Evolutionary conservation across 2,113 vertebrate species (phyloP).

Genomic region (Xenopus borealis): DNA sequence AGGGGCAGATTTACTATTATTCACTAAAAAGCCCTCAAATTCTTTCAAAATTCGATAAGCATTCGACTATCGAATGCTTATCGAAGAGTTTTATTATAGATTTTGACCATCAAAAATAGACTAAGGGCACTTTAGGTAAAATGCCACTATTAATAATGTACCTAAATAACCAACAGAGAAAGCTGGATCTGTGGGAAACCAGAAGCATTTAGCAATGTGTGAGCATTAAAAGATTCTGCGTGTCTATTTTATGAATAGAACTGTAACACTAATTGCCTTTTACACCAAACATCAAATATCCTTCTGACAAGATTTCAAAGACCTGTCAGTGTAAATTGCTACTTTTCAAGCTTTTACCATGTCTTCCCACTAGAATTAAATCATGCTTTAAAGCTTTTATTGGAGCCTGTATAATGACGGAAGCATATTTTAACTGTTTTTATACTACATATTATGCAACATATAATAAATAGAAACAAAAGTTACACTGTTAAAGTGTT

Average conservation of each 20-base stretch:
- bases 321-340: slow-evolving; percentile 30
- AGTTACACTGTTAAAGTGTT: too few species aligned
- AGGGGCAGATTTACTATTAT: too few species aligned
- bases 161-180: not conserved
- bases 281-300: slow-evolving; percentile 21
- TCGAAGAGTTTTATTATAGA: too few species aligned
- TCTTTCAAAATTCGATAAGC: too few species aligned
- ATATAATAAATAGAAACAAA: too few species aligned
- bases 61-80: too few species aligned
- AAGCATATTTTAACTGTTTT: too few species aligned
- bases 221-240: not conserved
- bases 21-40: too few species aligned
- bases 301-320: slow-evolving; percentile 29
- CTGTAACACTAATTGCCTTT: slow-evolving; percentile 17
- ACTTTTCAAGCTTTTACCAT: slow-evolving; percentile 22
- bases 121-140: too few species aligned
- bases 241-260: slow-evolving; percentile 1
- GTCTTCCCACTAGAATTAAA: slow-evolving; percentile 21
- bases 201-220: not conserved
- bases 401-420: too few species aligned
- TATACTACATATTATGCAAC: too few species aligned
- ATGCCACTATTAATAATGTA: not conserved
- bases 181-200: not conserved
- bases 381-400: not conserved
- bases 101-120: too few species aligned